A percentile compares a stretch with the other conserved stretches of the same genome.
phyloP scores from a whole-genome alignment of 2,797 vertebrate genomes.

The Cichlasoma orientale region DNA sequence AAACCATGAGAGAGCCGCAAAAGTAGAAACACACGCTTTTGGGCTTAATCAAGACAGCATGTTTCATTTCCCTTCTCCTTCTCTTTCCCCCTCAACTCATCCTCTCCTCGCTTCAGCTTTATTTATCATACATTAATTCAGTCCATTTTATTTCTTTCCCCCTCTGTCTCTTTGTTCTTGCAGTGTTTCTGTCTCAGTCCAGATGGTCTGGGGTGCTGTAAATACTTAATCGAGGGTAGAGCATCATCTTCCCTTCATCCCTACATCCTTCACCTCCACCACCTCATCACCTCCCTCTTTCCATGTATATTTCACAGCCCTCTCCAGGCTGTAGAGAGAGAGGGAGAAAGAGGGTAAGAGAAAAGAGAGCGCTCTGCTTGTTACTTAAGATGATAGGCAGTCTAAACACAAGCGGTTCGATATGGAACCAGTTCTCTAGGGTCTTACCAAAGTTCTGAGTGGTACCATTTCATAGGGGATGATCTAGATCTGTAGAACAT shows the following conservation, averaged over 20 bases:
- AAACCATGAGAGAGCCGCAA: constrained; percentile 37
- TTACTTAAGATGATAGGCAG: constrained; percentile 22
- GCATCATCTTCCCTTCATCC: constrained; percentile 35
- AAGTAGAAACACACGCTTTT: constrained; percentile 41
- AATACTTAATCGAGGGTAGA: constrained; percentile 68
- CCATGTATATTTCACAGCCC: constrained; percentile 63
- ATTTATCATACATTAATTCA: constrained; percentile 15
- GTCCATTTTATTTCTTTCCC: constrained; percentile 1
- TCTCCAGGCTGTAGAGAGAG: background rate
- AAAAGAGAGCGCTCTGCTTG: constrained; percentile 5
- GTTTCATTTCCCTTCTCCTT: constrained; percentile 27
- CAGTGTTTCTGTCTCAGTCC: constrained; percentile 29
- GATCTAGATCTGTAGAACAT: background rate
- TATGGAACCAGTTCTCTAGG: constrained; percentile 8
- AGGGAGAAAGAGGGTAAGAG: background rate
- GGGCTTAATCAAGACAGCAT: constrained; percentile 33
- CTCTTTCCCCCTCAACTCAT: constrained; percentile 17
- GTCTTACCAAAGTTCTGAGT: background rate
- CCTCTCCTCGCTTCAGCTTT: constrained; percentile 14
- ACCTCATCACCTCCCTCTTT: constrained; percentile 31
- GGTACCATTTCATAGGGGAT: background rate
- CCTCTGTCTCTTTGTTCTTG: background rate
- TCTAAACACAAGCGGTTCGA: constrained; percentile 17
- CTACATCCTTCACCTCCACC: constrained; percentile 10
- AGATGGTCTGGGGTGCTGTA: constrained; percentile 63